Evolutionary conservation across 2,113 vertebrate species (phyloP).

Genomic region (Tragulus kanchil): DNA sequence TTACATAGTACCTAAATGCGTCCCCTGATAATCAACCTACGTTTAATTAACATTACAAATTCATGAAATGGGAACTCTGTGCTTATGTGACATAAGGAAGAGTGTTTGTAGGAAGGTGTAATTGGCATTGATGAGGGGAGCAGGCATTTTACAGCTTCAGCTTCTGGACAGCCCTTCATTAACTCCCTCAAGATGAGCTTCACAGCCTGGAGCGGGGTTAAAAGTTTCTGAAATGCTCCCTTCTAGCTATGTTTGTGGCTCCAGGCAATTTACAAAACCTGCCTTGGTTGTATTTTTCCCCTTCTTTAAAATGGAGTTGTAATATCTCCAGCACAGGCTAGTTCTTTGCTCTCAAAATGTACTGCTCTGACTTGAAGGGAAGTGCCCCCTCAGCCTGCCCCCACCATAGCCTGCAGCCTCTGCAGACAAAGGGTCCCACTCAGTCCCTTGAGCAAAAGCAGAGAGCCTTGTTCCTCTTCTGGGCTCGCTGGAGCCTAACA

Average conservation of each 20-base stretch:
- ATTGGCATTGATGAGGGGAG: neutral
- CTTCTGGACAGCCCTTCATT: neutral
- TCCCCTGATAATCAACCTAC: neutral
- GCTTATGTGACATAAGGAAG: neutral
- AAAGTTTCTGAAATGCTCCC: neutral
- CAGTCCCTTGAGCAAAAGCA: neutral
- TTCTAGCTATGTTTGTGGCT: neutral
- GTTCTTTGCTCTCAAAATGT: neutral
- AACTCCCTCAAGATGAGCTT: neutral
- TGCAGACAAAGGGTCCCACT: neutral
- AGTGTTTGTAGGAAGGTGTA: neutral
- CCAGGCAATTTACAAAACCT: neutral
- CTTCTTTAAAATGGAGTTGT: neutral
- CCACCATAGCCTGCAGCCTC: rapidly evolving
- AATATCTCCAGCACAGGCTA: rapidly evolving
- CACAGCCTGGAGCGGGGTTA: neutral
- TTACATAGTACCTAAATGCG: neutral
- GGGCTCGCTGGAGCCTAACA: neutral
- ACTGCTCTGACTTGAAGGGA: neutral
- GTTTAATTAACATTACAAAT: neutral
- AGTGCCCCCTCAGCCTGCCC: neutral
- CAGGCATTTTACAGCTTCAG: neutral
- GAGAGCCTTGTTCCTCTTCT: neutral
- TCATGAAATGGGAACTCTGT: neutral
- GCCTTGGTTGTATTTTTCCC: neutral